Conservation (phyloP, 2,888 invertebrate species). For the Cosmia pyralina region DNA sequence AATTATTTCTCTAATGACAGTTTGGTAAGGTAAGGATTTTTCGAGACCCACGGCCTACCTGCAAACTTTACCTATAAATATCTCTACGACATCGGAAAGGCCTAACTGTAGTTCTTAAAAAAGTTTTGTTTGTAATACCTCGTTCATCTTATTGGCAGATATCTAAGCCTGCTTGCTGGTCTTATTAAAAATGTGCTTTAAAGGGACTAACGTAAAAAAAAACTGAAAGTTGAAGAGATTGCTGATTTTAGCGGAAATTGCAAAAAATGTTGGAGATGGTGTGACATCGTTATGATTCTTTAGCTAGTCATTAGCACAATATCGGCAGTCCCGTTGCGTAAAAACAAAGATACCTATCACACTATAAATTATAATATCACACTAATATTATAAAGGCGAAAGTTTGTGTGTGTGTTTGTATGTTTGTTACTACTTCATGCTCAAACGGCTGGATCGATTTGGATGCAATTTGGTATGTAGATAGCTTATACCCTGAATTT, state of each 20-base stretch:
- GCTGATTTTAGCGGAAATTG: background rate
- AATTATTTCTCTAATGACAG: slow-evolving; percentile 44
- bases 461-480: too few species aligned
- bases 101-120: slow-evolving; percentile 38
- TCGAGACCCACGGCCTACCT: slow-evolving; percentile 33
- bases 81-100: slow-evolving; percentile 42
- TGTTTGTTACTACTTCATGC: background rate
- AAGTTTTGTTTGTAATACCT: slow-evolving; percentile 30
- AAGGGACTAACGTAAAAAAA: background rate
- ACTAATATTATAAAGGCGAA: background rate
- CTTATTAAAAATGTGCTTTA: slow-evolving; percentile 4
- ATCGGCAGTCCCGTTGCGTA: background rate
- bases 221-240: background rate
- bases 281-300: background rate
- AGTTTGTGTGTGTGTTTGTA: background rate
- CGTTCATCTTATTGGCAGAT: slow-evolving; percentile 35
- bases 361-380: background rate
- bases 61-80: slow-evolving; percentile 59
- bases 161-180: slow-evolving; percentile 16
- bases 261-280: background rate
- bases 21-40: slow-evolving; percentile 47
- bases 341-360: background rate
- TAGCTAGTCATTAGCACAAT: background rate
- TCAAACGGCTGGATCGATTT: too few species aligned
- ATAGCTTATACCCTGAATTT: too few species aligned